Evolutionary conservation across 2,888 invertebrate genomes (phyloP).

Genomic region (Belgica antarctica): DNA sequence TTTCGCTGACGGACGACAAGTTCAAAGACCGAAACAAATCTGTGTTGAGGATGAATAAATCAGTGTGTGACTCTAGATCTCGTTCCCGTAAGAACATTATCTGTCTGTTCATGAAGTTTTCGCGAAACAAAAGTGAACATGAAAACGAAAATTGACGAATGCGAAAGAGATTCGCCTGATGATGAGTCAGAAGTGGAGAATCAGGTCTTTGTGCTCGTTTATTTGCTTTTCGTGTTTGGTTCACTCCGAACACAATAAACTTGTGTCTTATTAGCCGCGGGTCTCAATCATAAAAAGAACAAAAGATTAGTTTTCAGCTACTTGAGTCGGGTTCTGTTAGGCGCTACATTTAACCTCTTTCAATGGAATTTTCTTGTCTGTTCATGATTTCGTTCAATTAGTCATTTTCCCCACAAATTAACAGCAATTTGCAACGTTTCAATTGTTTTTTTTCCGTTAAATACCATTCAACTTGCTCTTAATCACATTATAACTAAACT

Average conservation of each 20-base stretch:
- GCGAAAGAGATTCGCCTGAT: not conserved
- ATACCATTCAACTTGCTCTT: not conserved
- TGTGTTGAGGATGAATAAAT: no score
- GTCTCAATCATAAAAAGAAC: constrained; percentile 10
- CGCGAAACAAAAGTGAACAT: constrained; percentile 1
- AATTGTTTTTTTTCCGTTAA: constrained; percentile 2
- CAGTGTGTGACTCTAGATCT: no score
- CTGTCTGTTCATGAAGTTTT: constrained; percentile 16
- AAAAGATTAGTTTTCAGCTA: constrained; percentile 26
- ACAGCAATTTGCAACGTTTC: constrained; percentile 19
- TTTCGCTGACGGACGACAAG: no score
- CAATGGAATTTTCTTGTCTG: not conserved
- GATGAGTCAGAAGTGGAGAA: constrained; percentile 16
- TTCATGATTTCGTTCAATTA: constrained; percentile 1
- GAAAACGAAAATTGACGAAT: constrained; percentile 1
- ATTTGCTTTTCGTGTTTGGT: not conserved
- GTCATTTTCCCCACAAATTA: constrained; percentile 19
- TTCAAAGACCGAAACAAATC: no score
- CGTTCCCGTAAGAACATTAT: not conserved
- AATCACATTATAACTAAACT: not conserved
- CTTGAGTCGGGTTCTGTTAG: not conserved
- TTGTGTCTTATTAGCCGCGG: not conserved
- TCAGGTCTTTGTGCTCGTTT: constrained; percentile 9
- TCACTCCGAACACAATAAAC: not conserved
- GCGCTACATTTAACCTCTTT: no score